phyloP scores from a whole-genome alignment of 2,888 invertebrate genomes.

The Lithophane ornitopus region DNA sequence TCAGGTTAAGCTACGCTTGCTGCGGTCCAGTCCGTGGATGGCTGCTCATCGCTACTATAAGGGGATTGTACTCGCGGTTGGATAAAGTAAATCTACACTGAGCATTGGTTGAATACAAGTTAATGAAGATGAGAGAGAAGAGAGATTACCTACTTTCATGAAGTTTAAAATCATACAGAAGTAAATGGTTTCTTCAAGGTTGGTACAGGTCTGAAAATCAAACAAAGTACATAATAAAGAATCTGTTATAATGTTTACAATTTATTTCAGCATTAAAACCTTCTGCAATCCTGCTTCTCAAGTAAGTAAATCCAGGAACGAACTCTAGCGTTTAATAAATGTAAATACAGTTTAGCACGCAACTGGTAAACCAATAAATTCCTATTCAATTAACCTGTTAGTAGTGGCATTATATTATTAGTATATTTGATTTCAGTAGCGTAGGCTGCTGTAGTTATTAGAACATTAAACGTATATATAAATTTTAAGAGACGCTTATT shows the following conservation, averaged over 20 bases:
- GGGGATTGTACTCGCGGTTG: no score
- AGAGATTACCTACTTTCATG: no score
- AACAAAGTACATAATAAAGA: neutral
- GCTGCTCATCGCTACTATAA: no score
- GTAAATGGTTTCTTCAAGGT: no score
- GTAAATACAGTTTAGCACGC: slow-evolving; percentile 47
- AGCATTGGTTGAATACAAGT: neutral
- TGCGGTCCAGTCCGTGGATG: no score
- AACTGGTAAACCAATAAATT: slow-evolving; percentile 63
- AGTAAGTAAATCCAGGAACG: slow-evolving; percentile 8
- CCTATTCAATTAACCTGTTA: slow-evolving; percentile 73
- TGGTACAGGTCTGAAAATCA: neutral
- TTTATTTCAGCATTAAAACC: neutral
- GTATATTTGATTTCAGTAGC: slow-evolving; percentile 75
- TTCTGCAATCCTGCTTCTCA: slow-evolving; percentile 5
- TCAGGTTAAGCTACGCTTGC: no score
- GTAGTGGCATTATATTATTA: slow-evolving; percentile 73
- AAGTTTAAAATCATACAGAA: no score
- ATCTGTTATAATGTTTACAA: neutral
- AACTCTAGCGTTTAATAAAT: slow-evolving; percentile 21
- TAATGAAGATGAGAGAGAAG: neutral
- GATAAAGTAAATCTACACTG: neutral
- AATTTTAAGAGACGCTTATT: slow-evolving; percentile 72
- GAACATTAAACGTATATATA: slow-evolving; percentile 66
- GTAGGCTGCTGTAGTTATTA: slow-evolving; percentile 75